Base-by-base conservation (phyloP, 2,113 vertebrate genomes). In the Octodon degus region DNA sequence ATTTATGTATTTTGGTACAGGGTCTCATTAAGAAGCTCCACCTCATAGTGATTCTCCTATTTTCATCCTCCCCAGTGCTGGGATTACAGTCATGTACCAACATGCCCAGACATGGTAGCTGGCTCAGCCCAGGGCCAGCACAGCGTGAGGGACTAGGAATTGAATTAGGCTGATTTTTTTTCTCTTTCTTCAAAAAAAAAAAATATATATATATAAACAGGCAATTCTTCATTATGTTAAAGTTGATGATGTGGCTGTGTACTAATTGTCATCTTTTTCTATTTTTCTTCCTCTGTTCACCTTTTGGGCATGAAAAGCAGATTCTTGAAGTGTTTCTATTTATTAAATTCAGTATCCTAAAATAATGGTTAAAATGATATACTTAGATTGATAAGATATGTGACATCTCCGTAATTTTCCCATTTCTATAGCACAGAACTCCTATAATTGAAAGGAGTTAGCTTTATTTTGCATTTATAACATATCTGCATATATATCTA, bases 361-460 rank as follows among this genome's bases (percentile, higher is more conserved):
- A 87, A 87, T 93, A 91, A 93, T 96, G 62, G 8, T 86, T 94
- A 94, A 96, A 95, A 89, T 82, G 32, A 87, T 43, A 25, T 91
- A 79, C 90, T 88, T 92, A n/a, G 55, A 95, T 86, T 55, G 77
- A 62, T 86, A 76, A 85, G 76, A 22, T 62, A 90, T 87, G 85
- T 96, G 74, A 85, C 47, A 81, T 96, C 47, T 89, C 27, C 74
- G 10, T 90, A 83, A 95, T 96, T 97, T 97, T 96, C 55, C 34
- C 65, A 13, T 94, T 94, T 92, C 77, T 90, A 79, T 77, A 86
- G 34, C 67, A 85, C 19, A 90, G 14, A 55, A 55, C 55, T 50
- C 50, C 50, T 55, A 55, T 55, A 55, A 13, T 55, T 72, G 13
- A 95, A 24, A 94, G 32, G 12, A 83, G 14, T 86, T 94, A 76